Percentiles rank a stretch among this genome's conserved stretches.
Evolutionary conservation across 2,888 invertebrate species (phyloP).

Genomic region (Abrostola triplasia): DNA sequence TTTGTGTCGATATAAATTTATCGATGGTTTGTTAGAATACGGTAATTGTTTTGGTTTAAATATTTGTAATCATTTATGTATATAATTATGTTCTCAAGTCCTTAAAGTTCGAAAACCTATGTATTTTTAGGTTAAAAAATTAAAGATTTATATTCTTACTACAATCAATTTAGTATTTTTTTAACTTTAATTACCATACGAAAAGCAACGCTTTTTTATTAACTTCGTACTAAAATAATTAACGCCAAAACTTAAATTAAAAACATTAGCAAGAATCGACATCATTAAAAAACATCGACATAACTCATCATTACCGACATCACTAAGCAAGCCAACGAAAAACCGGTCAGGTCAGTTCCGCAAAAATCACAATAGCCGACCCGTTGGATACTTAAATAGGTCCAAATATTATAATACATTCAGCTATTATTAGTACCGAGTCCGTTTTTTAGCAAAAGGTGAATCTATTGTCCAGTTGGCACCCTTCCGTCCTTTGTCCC

Average conservation of each 20-base stretch:
- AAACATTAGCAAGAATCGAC: too few species aligned
- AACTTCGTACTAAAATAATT: too few species aligned
- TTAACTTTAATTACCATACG: too few species aligned
- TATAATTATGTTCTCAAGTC: too few species aligned
- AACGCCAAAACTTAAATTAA: too few species aligned
- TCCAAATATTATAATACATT: constrained; percentile 86
- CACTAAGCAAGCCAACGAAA: constrained; percentile 65
- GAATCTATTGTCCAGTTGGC: constrained; percentile 83
- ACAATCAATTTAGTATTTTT: too few species aligned
- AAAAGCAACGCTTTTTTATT: too few species aligned
- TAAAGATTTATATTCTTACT: too few species aligned
- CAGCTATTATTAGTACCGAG: constrained; percentile 76
- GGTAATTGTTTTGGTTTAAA: background rate
- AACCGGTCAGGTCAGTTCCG: constrained; percentile 88
- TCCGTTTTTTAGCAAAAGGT: constrained; percentile 67
- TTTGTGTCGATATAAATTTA: background rate
- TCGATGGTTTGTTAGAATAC: constrained; percentile 44
- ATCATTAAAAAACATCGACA: constrained; percentile 47
- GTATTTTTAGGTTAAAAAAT: too few species aligned
- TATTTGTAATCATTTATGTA: too few species aligned
- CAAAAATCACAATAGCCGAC: constrained; percentile 81
- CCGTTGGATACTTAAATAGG: constrained; percentile 88
- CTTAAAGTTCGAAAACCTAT: too few species aligned
- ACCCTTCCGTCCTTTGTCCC: constrained; percentile 80
- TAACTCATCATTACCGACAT: constrained; percentile 28